These are phyloP conservation scores for Microcebus jonahi DNA, from an alignment of 2,113 vertebrate species.

Conservation along the genomic window DNA sequence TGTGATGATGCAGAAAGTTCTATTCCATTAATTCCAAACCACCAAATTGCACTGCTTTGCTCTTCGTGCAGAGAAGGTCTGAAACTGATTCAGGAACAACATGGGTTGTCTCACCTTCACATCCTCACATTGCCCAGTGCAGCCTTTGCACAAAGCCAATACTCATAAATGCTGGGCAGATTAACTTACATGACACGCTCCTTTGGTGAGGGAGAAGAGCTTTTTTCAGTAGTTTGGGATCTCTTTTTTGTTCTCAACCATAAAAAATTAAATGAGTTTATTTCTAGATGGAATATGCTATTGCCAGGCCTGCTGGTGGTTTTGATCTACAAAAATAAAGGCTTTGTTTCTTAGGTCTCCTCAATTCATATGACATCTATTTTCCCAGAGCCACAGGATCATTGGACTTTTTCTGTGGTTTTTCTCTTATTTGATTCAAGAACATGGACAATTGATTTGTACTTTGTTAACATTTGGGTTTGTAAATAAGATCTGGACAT, in stretches of 20 bases:
- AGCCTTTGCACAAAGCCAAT: neutral
- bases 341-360: neutral
- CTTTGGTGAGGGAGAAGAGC: neutral
- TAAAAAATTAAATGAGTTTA: neutral
- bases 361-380: slow-evolving; percentile 1
- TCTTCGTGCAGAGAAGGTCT: neutral
- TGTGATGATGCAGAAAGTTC: neutral
- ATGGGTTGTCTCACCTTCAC: neutral
- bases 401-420: neutral
- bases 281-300: neutral
- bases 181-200: neutral
- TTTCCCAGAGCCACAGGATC: neutral
- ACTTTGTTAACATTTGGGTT: neutral
- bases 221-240: neutral
- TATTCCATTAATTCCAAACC: neutral
- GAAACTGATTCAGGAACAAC: neutral
- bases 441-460: neutral
- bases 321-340: slow-evolving; percentile 33
- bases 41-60: neutral
- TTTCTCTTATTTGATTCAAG: neutral
- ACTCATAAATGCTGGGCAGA: neutral
- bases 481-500: neutral
- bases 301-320: neutral
- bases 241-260: neutral
- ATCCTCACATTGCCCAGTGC: neutral